Evolutionary conservation across 1,140 invertebrate species (phyloP), one percentile per base, ranked within the genome.

Genomic region (Ganaspis sp.): DNA sequence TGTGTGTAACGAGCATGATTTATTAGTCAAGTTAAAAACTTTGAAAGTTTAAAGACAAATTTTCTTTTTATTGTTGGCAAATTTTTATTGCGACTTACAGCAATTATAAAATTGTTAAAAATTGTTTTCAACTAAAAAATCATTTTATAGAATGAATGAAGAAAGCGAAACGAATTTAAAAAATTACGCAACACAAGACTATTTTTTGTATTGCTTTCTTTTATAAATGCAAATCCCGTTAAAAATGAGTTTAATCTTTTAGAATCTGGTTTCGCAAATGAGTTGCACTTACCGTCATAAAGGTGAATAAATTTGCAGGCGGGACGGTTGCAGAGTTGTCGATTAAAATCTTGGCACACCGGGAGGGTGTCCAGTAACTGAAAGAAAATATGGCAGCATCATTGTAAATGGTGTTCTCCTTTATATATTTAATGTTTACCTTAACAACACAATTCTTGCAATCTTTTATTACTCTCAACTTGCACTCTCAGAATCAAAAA

Each of bases 311-410:
- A 97, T 94, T 96, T 97, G 95, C 97, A 98, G 94, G 96, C 95
- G 92, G 96, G 95, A 94, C 96, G 94, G 93, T 96, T 95, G 94
- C 96, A 98, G 92, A 96, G 95, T 93, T 97, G 96, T 92, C 96
- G 96, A 96, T 97, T 98, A 98, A 98, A 98, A 98, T 98, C 97
- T 96, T 96, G 97, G 97, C 96, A 99, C 95, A 98, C 97, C 96
- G 95, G 97, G 96, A 98, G 97, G 97, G 96, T 98, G 97, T 97
- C 97, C 97, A 98, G 97, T 97, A 98, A 98, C 97, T 99, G 95
- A 91, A 96, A 96, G 92, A 91, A 93, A 91, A 91, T 89, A 87
- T 87, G 83, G 82, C 87, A 83, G 78, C 76, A 84, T 83, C 82
- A 84, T 82, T 86, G 81, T 85, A 85, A 76, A 85, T 84, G 75